Evolutionary conservation across 1,140 invertebrate genomes (phyloP), one percentile per base, ranked within the genome.

Genomic region (Drosophila ercepeae): DNA sequence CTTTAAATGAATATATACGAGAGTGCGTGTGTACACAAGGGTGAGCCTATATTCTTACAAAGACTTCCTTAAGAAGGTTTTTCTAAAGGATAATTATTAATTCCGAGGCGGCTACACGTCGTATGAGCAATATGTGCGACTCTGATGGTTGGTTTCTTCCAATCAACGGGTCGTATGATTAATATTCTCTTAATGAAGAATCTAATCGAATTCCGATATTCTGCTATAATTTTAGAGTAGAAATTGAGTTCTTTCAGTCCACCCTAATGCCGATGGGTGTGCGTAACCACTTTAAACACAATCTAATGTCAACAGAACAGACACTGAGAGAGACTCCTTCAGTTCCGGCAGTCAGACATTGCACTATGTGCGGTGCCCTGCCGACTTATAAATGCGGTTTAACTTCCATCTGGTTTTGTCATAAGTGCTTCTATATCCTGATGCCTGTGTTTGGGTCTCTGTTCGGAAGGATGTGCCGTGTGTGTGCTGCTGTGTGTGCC

Each of bases 381-480:
- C 51, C 76, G 81, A 81, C 81, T 88, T 84, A 84, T 88, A 88
- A 88, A 86, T 84, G 81, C 72, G 72, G 81, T 70, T 84, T 84
- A 74, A 58, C 81, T 86, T 84, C 72, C 73, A 77, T 77, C 46
- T 86, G 76, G 81, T 70, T 75, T 69, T 68, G 75, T 57, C 68
- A 59, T 59, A 67, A 78, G 70, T 55, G 67, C 48, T 53, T 29
- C 36, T 16, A 21, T 34, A 46, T 27, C 39, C n/a, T 23, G 7
- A 25, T 21, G 32, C 42, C 9, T 50, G 63, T 41, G 18, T 46
- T 50, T 39, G 16, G 36, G 6, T 39, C 13, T 39, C 13, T 39
- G 13, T 52, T 11, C 3, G 9, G 0, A 13, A 39, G 13, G 13
- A 39, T 16, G 13, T 39, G n/a, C n/a, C n/a, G 5, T 39, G n/a